Conservation (phyloP, 2,888 invertebrate genomes). For the Leptinotarsa peninsularis region DNA sequence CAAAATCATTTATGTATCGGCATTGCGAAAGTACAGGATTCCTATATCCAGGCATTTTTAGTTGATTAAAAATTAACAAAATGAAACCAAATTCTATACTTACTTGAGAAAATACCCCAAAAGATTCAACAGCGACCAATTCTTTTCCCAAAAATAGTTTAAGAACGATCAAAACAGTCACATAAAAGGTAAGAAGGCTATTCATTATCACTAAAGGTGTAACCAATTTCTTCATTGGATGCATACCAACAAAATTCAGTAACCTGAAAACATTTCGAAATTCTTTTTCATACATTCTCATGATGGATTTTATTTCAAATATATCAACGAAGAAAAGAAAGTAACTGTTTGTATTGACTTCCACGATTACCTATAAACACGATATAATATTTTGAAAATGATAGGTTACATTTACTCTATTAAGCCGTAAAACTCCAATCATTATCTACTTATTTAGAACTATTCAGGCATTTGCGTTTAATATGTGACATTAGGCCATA, state of each 20-base stretch:
- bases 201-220: constrained; percentile 38
- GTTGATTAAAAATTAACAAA: too few relatives aligned
- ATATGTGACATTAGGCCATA: not conserved
- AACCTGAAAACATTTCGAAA: constrained; percentile 38
- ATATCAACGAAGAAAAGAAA: not conserved
- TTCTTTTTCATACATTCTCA: constrained; percentile 37
- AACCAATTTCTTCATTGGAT: constrained; percentile 31
- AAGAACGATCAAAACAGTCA: constrained; percentile 33
- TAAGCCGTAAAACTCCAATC: not conserved
- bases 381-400: constrained; percentile 4
- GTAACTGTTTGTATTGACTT: not conserved
- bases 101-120: constrained; percentile 41
- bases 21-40: too few relatives aligned
- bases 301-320: not conserved
- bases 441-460: not conserved
- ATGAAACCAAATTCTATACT: not conserved
- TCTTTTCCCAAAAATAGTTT: constrained; percentile 33
- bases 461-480: not conserved
- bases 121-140: constrained; percentile 39
- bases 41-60: too few relatives aligned
- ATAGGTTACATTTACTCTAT: not conserved
- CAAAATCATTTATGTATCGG: too few relatives aligned
- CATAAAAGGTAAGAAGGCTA: constrained; percentile 29
- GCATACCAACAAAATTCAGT: constrained; percentile 36
- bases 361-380: not conserved